A percentile compares a stretch with the other conserved stretches of the same genome.
Evolutionary conservation across 2,797 vertebrate genomes (phyloP).

Genomic region (Lithobates sylvaticus): DNA sequence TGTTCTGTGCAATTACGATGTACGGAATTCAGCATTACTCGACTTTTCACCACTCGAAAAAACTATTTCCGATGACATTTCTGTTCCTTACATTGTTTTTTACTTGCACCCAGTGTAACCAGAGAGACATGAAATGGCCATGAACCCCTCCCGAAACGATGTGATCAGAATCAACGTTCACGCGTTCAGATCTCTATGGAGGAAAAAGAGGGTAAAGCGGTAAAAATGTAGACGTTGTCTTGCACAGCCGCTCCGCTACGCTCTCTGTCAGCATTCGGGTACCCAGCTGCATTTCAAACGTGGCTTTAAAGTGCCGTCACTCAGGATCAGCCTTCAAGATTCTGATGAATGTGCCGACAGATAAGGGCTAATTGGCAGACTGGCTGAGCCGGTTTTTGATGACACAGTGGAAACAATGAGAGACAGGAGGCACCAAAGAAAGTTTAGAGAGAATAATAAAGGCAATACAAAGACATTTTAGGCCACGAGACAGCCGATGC

Average conservation of each 20-base stretch:
- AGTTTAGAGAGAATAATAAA: slow-evolving; percentile 74
- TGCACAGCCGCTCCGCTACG: background rate
- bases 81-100: too few species aligned
- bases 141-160: background rate
- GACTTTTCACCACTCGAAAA: too few species aligned
- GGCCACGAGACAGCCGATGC: slow-evolving; percentile 50
- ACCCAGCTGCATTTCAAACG: slow-evolving; percentile 66
- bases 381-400: slow-evolving; percentile 72
- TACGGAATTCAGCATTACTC: too few species aligned
- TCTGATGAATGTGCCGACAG: slow-evolving; percentile 72
- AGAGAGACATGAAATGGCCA: too few species aligned
- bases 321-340: slow-evolving; percentile 63
- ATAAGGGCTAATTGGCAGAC: slow-evolving; percentile 77
- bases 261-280: slow-evolving; percentile 59
- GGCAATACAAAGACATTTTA: slow-evolving; percentile 58
- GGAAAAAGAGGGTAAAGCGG: background rate
- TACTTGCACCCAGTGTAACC: too few species aligned
- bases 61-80: too few species aligned
- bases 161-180: slow-evolving; percentile 24
- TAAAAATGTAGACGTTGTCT: background rate
- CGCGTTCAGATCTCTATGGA: slow-evolving; percentile 4
- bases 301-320: slow-evolving; percentile 63
- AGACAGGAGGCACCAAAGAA: slow-evolving; percentile 75
- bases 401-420: slow-evolving; percentile 74
- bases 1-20: too few species aligned